These are phyloP conservation scores for Ceratosolen fusciceps DNA, from an alignment of 1,140 invertebrate species.

Conservation along the genomic window DNA sequence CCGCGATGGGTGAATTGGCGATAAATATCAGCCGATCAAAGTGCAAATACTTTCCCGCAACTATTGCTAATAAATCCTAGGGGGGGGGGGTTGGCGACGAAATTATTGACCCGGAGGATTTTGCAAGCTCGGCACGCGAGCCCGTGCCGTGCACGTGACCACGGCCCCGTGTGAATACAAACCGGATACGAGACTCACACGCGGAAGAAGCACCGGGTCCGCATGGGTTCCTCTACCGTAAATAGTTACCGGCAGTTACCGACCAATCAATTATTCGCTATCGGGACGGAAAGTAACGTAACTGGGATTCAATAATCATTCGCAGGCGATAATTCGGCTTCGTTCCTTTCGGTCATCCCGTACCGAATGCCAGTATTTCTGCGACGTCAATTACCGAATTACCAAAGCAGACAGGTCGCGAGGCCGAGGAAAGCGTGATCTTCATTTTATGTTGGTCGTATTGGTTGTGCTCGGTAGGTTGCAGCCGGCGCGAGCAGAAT, in stretches of 20 bases:
- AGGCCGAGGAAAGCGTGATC: not conserved
- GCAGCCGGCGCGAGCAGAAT: not conserved
- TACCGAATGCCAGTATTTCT: not conserved
- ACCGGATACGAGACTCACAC: not conserved
- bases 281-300: not conserved
- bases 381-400: not conserved
- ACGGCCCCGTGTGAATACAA: not conserved
- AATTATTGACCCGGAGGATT: constrained; percentile 2
- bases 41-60: too few relatives aligned
- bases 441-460: not conserved
- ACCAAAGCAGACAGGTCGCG: not conserved
- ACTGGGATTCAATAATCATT: not conserved
- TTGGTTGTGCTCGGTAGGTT: too few relatives aligned
- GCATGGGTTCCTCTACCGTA: too few relatives aligned
- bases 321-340: not conserved
- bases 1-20: too few relatives aligned
- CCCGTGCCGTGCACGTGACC: too few relatives aligned
- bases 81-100: too few relatives aligned
- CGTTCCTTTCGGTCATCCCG: not conserved
- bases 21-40: too few relatives aligned
- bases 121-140: not conserved
- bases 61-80: not conserved
- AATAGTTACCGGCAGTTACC: not conserved
- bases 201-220: not conserved
- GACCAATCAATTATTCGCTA: not conserved